A percentile compares a stretch with the other conserved stretches of the same genome.
Evolutionary conservation across 2,888 invertebrate genomes (phyloP).

Genomic region (Linyphia triangularis): DNA sequence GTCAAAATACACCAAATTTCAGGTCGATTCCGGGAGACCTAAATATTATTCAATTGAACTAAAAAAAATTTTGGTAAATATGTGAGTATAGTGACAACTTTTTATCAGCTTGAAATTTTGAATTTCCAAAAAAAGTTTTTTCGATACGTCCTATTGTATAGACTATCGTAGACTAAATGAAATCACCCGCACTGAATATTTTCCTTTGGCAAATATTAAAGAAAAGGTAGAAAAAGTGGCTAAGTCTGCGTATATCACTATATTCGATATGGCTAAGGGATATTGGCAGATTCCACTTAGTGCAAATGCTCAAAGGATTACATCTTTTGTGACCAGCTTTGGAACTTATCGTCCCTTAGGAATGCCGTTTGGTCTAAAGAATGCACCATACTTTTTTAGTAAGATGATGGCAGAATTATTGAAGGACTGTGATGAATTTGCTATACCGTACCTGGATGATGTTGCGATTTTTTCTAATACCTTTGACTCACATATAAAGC

Average conservation of each 20-base stretch:
- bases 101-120: too few species aligned
- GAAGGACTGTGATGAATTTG: slow-evolving; percentile 22
- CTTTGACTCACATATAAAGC: background rate
- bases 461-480: slow-evolving; percentile 29
- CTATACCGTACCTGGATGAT: slow-evolving; percentile 43
- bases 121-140: too few species aligned
- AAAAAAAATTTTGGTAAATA: too few species aligned
- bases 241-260: background rate
- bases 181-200: background rate
- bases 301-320: background rate
- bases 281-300: background rate
- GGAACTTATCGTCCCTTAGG: background rate
- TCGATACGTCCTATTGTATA: too few species aligned
- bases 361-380: slow-evolving; percentile 6
- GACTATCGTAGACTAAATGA: background rate
- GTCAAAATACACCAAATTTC: too few species aligned
- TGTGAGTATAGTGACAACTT: too few species aligned
- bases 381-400: background rate
- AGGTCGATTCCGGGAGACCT: too few species aligned
- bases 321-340: background rate
- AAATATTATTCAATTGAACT: too few species aligned
- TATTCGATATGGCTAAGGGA: background rate
- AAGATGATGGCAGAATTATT: background rate
- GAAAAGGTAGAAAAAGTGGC: background rate
- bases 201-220: background rate